A percentile compares a stretch with the other conserved stretches of the same genome.
Evolutionary conservation across 1,140 invertebrate genomes (phyloP).

Genomic region (Luehdorfia chinensis): DNA sequence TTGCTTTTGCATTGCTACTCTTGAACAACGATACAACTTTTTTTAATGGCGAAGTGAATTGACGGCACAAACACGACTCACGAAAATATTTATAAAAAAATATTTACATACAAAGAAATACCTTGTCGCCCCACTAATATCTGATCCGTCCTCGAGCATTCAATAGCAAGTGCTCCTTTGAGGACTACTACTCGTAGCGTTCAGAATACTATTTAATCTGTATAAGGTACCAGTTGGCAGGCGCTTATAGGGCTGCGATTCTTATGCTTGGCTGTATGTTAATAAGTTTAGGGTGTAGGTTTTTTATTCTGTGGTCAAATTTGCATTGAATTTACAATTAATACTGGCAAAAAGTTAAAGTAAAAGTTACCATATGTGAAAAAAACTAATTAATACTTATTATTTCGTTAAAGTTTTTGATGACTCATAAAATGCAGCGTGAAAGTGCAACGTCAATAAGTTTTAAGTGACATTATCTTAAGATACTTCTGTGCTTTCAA

Average conservation of each 20-base stretch:
- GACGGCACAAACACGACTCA: too few relatives aligned
- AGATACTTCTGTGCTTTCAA: too few relatives aligned
- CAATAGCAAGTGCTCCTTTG: conserved; percentile 52
- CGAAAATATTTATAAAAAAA: background rate
- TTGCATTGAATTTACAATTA: conserved; percentile 2
- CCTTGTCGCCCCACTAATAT: conserved; percentile 35
- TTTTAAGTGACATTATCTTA: too few relatives aligned
- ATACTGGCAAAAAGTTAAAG: too few relatives aligned
- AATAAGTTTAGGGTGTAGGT: conserved; percentile 26
- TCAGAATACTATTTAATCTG: conserved; percentile 57
- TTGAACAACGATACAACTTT: too few relatives aligned
- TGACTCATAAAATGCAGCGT: too few relatives aligned
- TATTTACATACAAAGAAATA: background rate
- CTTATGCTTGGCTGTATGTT: conserved; percentile 43
- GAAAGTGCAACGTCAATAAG: too few relatives aligned
- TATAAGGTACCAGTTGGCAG: conserved; percentile 51
- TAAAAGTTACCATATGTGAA: too few relatives aligned
- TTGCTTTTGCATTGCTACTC: too few relatives aligned
- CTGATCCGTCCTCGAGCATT: conserved; percentile 34
- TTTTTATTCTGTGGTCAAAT: conserved; percentile 13
- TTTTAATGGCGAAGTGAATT: too few relatives aligned
- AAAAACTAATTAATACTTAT: too few relatives aligned
- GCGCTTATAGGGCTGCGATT: conserved; percentile 28
- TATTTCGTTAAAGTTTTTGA: too few relatives aligned
- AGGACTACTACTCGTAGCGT: conserved; percentile 34